Evolutionary conservation across 2,888 invertebrate genomes (phyloP).

Genomic region (Lepidochrysops patricia): DNA sequence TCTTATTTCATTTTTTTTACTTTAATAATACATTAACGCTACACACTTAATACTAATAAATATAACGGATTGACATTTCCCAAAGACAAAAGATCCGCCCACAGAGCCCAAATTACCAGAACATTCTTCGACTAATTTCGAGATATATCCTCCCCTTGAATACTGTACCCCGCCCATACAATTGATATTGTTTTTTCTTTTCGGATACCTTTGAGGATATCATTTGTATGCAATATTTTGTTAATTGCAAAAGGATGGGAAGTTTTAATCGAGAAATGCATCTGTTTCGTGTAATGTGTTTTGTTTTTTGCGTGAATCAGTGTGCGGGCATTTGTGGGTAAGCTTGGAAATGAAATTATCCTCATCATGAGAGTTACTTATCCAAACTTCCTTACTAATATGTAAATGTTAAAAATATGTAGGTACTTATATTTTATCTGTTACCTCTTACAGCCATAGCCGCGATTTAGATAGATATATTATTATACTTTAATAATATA

Average conservation of each 20-base stretch:
- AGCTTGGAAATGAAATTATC: background rate
- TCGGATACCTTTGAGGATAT: conserved; percentile 30
- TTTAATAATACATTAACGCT: background rate
- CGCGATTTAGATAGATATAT: too few species aligned
- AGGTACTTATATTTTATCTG: too few species aligned
- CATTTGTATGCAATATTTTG: conserved; percentile 8
- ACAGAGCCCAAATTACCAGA: conserved; percentile 65
- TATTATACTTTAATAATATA: too few species aligned
- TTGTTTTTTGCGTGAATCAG: background rate
- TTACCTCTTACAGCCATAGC: too few species aligned
- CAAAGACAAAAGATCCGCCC: conserved; percentile 70
- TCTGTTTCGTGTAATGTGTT: conserved; percentile 1
- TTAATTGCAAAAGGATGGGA: conserved; percentile 14
- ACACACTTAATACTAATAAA: conserved; percentile 22
- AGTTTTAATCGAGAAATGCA: conserved; percentile 21
- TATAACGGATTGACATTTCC: conserved; percentile 61
- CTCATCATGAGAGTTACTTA: background rate
- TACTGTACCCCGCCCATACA: conserved; percentile 67
- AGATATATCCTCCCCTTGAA: conserved; percentile 71
- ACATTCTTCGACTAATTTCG: conserved; percentile 70
- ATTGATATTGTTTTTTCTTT: conserved; percentile 66
- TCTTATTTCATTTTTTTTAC: too few species aligned
- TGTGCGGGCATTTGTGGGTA: background rate
- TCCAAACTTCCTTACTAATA: too few species aligned
- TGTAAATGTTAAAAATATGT: too few species aligned